Conservation (phyloP, 2,888 invertebrate genomes). For the Notocelia uddmanniana region DNA sequence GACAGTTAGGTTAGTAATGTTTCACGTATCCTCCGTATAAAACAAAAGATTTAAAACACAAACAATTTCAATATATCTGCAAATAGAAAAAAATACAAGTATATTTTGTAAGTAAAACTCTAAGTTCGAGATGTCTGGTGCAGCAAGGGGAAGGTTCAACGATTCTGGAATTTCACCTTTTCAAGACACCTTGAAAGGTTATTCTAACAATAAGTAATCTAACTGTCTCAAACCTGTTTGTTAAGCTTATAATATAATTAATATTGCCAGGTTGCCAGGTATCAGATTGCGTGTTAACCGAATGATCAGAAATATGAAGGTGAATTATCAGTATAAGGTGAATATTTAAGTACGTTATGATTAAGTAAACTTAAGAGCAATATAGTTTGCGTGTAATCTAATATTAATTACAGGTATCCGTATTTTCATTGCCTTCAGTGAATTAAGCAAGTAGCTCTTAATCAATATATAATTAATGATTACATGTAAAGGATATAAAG, state of each 20-base stretch:
- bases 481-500: no score
- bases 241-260: conserved; percentile 7
- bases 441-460: neutral
- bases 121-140: neutral
- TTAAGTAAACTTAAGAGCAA: no score
- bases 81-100: neutral
- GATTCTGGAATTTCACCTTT: conserved; percentile 8
- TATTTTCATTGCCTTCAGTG: neutral
- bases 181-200: conserved; percentile 6
- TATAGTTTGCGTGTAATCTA: no score
- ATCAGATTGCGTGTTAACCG: conserved; percentile 1
- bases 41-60: neutral
- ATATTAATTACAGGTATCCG: neutral
- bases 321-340: neutral
- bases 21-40: no score
- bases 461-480: neutral
- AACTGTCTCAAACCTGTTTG: neutral
- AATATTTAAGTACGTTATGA: neutral
- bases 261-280: conserved; percentile 9
- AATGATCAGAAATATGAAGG: neutral
- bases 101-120: neutral
- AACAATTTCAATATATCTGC: neutral
- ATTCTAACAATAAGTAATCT: neutral
- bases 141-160: conserved; percentile 3
- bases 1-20: no score